A percentile compares a stretch with the other conserved stretches of the same genome.
phyloP scores from a whole-genome alignment of 2,797 vertebrate genomes.

The Coregonus ussuriensis region DNA sequence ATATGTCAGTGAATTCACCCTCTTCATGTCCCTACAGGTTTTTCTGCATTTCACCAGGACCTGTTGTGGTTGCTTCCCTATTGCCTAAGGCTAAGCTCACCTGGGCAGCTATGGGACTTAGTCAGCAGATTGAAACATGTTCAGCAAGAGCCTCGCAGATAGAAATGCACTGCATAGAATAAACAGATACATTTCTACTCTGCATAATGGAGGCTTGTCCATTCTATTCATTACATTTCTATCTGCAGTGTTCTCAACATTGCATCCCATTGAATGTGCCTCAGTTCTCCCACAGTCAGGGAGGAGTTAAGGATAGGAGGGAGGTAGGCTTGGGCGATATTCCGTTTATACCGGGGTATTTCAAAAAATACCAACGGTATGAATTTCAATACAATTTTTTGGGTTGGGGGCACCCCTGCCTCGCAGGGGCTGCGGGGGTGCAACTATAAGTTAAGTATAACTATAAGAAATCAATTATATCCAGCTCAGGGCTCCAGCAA shows the following conservation, averaged over 20 bases:
- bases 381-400: no score
- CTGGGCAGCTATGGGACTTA: slow-evolving; percentile 39
- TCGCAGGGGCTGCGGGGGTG: no score
- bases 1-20: slow-evolving; percentile 36
- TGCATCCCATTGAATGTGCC: not conserved
- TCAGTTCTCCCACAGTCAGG: not conserved
- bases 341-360: no score
- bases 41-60: slow-evolving; percentile 58
- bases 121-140: not conserved
- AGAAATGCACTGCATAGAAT: not conserved
- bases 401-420: no score
- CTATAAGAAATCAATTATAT: no score
- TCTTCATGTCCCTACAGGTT: slow-evolving; percentile 60
- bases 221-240: not conserved
- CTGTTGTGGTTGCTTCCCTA: slow-evolving; percentile 39
- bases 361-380: no score
- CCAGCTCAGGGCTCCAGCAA: no score
- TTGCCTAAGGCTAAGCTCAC: slow-evolving; percentile 57
- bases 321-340: no score
- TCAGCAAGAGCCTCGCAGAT: not conserved
- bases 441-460: no score
- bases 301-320: not conserved
- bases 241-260: not conserved
- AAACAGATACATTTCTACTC: not conserved
- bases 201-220: not conserved